A percentile compares a stretch with the other conserved stretches of the same genome.
phyloP scores from a whole-genome alignment of 2,888 invertebrate genomes.

The Pachymerium ferrugineum region DNA sequence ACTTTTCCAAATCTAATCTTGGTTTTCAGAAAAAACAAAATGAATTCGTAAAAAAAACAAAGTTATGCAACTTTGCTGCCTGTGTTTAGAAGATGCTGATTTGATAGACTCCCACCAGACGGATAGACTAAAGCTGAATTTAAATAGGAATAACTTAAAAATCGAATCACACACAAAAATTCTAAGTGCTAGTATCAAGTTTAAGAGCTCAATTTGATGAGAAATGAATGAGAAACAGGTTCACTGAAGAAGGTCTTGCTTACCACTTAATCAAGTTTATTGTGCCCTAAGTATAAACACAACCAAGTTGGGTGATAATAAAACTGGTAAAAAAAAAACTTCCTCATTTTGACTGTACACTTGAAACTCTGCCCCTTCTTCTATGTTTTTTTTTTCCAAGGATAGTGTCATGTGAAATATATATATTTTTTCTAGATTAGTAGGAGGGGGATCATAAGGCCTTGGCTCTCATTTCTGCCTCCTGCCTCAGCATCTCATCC shows the following conservation, averaged over 20 bases:
- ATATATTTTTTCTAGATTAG: neutral
- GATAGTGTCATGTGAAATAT: neutral
- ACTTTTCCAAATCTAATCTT: neutral
- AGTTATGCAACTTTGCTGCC: neutral
- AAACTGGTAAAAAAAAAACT: neutral
- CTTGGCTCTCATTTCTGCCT: neutral
- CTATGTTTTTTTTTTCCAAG: neutral
- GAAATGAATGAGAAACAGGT: no score
- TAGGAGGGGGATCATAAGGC: neutral
- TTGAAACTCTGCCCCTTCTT: no score
- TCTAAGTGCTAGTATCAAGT: no score
- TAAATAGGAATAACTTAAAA: neutral
- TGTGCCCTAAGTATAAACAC: neutral
- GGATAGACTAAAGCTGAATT: neutral
- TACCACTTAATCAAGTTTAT: no score
- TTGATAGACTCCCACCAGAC: neutral
- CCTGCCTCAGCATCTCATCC: neutral
- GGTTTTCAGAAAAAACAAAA: neutral
- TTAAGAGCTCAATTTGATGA: no score
- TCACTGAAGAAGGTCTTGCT: no score
- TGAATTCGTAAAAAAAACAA: neutral
- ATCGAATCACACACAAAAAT: no score
- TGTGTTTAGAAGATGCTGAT: slow-evolving; percentile 4
- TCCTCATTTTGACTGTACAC: neutral
- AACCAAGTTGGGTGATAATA: neutral